Evolutionary conservation across 2,888 invertebrate genomes (phyloP), one percentile per base, ranked within the genome.

Genomic region (Synergus japonicus): DNA sequence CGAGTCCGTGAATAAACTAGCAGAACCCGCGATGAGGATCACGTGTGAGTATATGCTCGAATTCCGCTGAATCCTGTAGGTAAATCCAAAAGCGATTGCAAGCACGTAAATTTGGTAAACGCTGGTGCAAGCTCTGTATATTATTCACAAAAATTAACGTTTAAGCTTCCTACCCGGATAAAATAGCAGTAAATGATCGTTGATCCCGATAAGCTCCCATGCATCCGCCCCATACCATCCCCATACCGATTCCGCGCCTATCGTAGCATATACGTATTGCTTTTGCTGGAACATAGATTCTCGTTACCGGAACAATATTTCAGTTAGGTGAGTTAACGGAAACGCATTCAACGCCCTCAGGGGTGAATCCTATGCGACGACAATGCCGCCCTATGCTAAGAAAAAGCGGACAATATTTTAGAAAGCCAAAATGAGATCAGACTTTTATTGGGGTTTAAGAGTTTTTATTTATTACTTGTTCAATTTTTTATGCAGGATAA

Each of bases 121-220:
- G 85, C 85, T 85, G 79, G 77, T 69, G 78, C 76, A 81, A 83
- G 67, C 82, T 81, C 82, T n/a, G 87, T 84, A 87, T 87, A 88
- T 88, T 86, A 89, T 88, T 87, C 87, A 86, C 79, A 91, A 90
- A 90, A 90, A 88, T 90, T 88, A 89, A 85, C 87, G 86, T 83
- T 88, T 88, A 90, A 89, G 86, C 88, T 87, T 73, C 29, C 73
- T 54, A 73, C 80, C 81, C 67, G 83, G 84, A 84, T 84, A 84
- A 84, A 84, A 81, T 81, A 79, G 83, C 78, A 84, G 83, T 83
- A 84, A 84, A 84, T 84, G 84, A 83, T 82, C 84, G 79, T 83
- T 84, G 84, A 84, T 84, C 84, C 84, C 81, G 83, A 78, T 84
- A 84, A 84, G 84, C 84, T 82, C 76, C 41, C 82, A 66, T 76